Evolutionary conservation across 2,797 vertebrate genomes (phyloP).

Genomic region (Sebastes oblongus): DNA sequence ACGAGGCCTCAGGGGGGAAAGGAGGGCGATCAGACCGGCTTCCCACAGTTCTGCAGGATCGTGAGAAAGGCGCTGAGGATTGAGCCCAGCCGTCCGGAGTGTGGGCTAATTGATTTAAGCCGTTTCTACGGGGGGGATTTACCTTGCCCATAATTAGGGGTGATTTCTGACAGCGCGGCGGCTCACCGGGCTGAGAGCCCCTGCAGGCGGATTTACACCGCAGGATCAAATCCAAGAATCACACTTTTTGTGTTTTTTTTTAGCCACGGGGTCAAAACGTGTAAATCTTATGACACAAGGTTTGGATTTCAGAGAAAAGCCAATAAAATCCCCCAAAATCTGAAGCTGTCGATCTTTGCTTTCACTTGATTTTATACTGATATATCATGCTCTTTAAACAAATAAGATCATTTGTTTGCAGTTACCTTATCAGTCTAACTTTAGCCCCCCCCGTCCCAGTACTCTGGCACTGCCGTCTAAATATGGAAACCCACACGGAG

Average conservation of each 20-base stretch:
- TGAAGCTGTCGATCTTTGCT: neutral
- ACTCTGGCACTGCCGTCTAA: neutral
- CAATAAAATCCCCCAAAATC: neutral
- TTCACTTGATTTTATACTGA: neutral
- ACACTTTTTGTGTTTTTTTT: neutral
- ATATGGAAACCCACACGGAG: conserved; percentile 33
- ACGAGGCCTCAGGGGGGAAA: conserved; percentile 12
- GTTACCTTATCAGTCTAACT: neutral
- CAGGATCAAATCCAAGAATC: conserved; percentile 10
- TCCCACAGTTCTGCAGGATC: conserved; percentile 63
- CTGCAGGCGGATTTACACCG: conserved; percentile 23
- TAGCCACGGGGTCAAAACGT: neutral
- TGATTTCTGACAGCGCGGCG: conserved; percentile 53
- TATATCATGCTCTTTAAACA: neutral
- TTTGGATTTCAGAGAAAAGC: neutral
- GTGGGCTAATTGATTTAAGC: conserved; percentile 75
- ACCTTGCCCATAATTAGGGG: conserved; percentile 64
- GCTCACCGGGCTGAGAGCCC: conserved; percentile 28
- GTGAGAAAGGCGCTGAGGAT: conserved; percentile 71
- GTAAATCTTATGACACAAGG: neutral
- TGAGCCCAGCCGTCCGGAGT: conserved; percentile 57
- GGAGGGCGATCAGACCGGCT: conserved; percentile 29
- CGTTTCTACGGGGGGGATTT: conserved; percentile 57
- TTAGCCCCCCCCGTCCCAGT: neutral
- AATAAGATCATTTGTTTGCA: neutral